These are phyloP conservation scores for Morelia viridis DNA, from an alignment of 2,797 vertebrate genomes.

Conservation along the genomic window DNA sequence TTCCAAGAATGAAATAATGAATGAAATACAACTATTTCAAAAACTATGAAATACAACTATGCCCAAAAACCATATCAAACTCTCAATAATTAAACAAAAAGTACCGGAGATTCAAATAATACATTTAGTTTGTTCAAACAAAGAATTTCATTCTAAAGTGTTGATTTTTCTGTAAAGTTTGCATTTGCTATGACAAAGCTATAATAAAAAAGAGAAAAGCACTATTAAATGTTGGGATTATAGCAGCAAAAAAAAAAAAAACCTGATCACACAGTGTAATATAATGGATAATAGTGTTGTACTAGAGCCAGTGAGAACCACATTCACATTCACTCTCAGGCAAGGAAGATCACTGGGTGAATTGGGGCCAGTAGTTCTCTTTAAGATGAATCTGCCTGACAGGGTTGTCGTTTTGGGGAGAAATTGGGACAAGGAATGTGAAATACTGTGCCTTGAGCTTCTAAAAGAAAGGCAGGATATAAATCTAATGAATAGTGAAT, in stretches of 20 bases:
- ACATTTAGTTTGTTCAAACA: neutral
- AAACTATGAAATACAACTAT: neutral
- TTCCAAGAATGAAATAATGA: neutral
- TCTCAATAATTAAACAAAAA: neutral
- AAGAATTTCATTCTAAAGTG: neutral
- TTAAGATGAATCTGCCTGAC: neutral
- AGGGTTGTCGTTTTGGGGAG: neutral
- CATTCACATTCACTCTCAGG: neutral
- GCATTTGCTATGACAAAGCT: neutral
- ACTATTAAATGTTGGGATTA: neutral
- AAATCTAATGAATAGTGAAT: neutral
- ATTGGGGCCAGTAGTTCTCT: neutral
- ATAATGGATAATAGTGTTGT: neutral
- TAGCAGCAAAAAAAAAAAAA: neutral
- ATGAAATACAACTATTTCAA: neutral
- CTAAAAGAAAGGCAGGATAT: neutral
- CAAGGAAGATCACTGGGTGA: neutral
- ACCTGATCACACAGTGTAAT: neutral
- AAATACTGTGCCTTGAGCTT: neutral
- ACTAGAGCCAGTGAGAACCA: neutral
- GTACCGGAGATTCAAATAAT: neutral
- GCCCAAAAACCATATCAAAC: neutral
- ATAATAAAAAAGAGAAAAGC: neutral
- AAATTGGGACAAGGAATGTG: neutral
- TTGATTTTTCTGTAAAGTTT: neutral